These are phyloP conservation scores for Spinus olivaceus DNA, from an alignment of 2,797 vertebrate genomes.

Conservation along the genomic window DNA sequence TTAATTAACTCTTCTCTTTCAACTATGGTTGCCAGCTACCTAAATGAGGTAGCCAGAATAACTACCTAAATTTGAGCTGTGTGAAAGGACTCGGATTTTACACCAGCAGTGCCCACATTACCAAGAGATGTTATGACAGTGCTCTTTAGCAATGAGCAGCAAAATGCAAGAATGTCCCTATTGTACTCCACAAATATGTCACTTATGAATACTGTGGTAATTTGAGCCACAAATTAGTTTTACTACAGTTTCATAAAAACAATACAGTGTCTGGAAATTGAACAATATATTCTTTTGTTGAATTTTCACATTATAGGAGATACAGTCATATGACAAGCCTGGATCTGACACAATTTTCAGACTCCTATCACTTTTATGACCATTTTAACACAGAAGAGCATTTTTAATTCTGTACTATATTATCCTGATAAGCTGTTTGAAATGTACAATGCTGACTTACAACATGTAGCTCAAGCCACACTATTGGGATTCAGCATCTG, in stretches of 20 bases:
- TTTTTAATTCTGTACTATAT: neutral
- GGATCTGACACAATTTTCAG: neutral
- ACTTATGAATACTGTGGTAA: neutral
- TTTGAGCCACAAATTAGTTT: neutral
- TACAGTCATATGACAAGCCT: neutral
- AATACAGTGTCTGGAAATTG: neutral
- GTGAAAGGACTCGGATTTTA: neutral
- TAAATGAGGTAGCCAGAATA: neutral
- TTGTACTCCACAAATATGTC: neutral
- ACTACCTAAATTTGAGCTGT: neutral
- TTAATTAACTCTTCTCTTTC: neutral
- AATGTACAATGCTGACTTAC: neutral
- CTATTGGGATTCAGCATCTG: neutral
- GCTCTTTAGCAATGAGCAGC: neutral
- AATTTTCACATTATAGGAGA: neutral
- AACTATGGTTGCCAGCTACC: neutral
- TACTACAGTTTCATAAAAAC: neutral
- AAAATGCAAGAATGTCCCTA: neutral
- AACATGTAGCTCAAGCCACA: rapidly evolving
- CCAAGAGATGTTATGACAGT: neutral
- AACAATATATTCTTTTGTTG: neutral
- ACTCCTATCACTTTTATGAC: neutral
- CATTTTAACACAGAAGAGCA: neutral
- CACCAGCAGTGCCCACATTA: neutral
- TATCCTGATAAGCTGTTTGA: neutral